Evolutionary conservation across 30 jellyfish, hydroid and myxozoan species (phyloP).

Genomic region (Catostylus mosaicus): DNA sequence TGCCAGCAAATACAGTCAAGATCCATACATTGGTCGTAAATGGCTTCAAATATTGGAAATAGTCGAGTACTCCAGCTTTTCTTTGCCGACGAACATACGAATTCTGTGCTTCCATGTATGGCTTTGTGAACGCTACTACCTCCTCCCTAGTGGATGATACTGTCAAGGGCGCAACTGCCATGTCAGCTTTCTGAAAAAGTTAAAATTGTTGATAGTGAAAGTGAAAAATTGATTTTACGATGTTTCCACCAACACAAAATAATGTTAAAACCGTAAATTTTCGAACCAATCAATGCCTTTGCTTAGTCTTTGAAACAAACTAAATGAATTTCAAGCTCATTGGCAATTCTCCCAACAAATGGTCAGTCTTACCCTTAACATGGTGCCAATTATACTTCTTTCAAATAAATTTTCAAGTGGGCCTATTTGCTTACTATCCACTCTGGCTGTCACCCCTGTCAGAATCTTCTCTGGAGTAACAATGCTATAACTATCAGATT

Average conservation of each 20-base stretch:
- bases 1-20: slow-evolving; percentile 11
- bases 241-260: neutral
- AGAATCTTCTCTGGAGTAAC: too few relatives aligned
- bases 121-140: slow-evolving; percentile 51
- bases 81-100: slow-evolving; percentile 34
- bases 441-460: too few relatives aligned
- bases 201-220: neutral
- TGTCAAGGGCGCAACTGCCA: slow-evolving; percentile 50
- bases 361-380: too few relatives aligned
- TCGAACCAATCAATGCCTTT: neutral
- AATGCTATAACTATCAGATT: too few relatives aligned
- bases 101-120: slow-evolving; percentile 44
- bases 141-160: slow-evolving; percentile 44
- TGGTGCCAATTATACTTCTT: too few relatives aligned
- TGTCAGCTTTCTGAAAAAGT: slow-evolving; percentile 48
- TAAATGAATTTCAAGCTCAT: neutral
- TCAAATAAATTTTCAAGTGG: too few relatives aligned
- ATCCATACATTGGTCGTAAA: slow-evolving; percentile 44
- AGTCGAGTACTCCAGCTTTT: neutral
- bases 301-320: neutral
- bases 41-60: slow-evolving; percentile 28
- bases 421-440: too few relatives aligned
- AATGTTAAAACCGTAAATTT: too few relatives aligned
- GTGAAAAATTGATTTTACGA: neutral
- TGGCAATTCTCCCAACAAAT: neutral